Conservation (phyloP, 2,888 invertebrate genomes). For the Agrochola litura region DNA sequence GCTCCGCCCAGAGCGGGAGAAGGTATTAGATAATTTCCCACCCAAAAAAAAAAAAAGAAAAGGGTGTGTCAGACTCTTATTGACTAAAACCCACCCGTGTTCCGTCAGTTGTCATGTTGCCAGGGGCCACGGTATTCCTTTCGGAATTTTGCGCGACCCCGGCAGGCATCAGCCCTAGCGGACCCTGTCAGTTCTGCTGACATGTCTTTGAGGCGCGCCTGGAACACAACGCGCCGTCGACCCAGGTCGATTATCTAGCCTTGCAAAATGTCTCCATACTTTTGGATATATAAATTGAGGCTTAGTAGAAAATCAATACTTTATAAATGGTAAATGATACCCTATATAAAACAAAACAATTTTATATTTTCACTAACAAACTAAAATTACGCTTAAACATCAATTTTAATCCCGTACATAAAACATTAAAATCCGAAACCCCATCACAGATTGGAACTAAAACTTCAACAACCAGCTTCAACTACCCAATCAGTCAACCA, state of each 20-base stretch:
- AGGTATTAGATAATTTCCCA: too few relatives aligned
- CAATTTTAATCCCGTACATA: neutral
- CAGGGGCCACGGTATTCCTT: too few relatives aligned
- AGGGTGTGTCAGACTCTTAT: too few relatives aligned
- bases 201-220: too few relatives aligned
- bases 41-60: too few relatives aligned
- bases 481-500: conserved; percentile 26
- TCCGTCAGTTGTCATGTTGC: too few relatives aligned
- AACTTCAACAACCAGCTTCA: neutral
- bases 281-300: neutral
- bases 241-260: neutral
- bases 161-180: too few relatives aligned
- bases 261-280: neutral
- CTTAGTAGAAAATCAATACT: neutral
- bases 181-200: too few relatives aligned
- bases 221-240: too few relatives aligned
- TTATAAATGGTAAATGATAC: neutral
- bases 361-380: neutral
- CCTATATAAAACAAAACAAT: neutral
- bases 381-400: neutral
- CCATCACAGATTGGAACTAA: neutral
- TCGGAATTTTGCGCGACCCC: too few relatives aligned
- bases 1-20: too few relatives aligned
- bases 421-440: neutral
- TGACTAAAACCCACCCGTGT: too few relatives aligned